Conservation (phyloP, 2,888 invertebrate genomes). For the Tachina fera region DNA sequence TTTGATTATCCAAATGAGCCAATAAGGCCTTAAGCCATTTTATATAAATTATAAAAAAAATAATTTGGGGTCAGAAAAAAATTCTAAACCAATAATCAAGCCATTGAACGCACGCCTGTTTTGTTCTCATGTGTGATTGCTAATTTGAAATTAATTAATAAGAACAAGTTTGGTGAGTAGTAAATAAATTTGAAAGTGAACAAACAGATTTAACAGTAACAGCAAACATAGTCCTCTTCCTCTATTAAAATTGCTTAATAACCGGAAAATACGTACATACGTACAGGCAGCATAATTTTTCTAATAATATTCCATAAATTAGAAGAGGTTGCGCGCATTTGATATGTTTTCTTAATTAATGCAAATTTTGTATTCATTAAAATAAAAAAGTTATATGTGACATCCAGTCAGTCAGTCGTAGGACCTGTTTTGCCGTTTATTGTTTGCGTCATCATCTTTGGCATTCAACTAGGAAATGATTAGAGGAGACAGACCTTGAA, state of each 20-base stretch:
- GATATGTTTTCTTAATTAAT: conserved; percentile 13
- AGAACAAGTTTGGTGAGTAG: too few relatives aligned
- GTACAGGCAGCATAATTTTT: background rate
- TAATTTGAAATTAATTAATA: too few relatives aligned
- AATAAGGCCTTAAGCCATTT: background rate
- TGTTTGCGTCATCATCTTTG: background rate
- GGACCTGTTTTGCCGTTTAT: conserved; percentile 19
- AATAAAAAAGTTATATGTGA: conserved; percentile 7
- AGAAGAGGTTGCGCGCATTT: background rate
- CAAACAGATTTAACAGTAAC: background rate
- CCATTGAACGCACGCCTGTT: too few relatives aligned
- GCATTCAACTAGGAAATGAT: conserved; percentile 11
- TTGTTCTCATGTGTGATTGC: too few relatives aligned
- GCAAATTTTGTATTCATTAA: conserved; percentile 38
- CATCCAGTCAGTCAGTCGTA: conserved; percentile 2
- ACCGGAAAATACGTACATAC: background rate
- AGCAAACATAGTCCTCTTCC: background rate
- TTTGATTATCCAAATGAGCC: conserved; percentile 6
- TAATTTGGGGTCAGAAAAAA: background rate
- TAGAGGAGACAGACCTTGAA: conserved; percentile 14
- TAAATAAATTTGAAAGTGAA: too few relatives aligned
- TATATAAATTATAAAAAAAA: background rate
- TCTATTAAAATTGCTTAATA: background rate
- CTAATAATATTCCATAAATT: background rate
- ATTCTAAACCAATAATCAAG: background rate